These are phyloP conservation scores for Trinorchestia longiramus DNA, from an alignment of 1,140 invertebrate genomes.

Conservation along the genomic window DNA sequence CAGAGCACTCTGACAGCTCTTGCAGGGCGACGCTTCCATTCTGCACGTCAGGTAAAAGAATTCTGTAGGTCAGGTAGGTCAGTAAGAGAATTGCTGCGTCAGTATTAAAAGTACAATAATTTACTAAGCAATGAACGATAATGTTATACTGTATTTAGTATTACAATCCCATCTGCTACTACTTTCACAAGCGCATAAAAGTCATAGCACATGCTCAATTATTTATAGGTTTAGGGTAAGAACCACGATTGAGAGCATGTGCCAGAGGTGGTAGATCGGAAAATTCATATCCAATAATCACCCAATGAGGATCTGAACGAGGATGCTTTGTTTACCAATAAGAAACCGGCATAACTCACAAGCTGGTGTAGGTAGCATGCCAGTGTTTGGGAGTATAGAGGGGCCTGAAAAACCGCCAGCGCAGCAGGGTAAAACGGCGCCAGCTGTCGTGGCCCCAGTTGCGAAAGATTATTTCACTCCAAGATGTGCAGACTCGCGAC, in stretches of 20 bases:
- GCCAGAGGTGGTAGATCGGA: too few species aligned
- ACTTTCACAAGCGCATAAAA: too few species aligned
- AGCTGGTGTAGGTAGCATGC: constrained; percentile 79
- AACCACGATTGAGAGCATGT: too few species aligned
- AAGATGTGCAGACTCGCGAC: constrained; percentile 86
- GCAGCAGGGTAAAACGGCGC: constrained; percentile 79
- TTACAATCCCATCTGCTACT: too few species aligned
- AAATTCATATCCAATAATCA: too few species aligned
- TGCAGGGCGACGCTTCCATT: constrained; percentile 33
- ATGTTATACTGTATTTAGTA: too few species aligned
- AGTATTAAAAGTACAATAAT: too few species aligned
- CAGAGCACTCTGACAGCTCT: constrained; percentile 17
- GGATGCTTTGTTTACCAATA: constrained; percentile 54
- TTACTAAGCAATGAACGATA: constrained; percentile 38
- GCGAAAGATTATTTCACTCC: constrained; percentile 82
- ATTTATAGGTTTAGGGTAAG: too few species aligned
- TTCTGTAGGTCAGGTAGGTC: too few species aligned
- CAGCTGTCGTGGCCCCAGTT: constrained; percentile 82
- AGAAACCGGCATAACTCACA: constrained; percentile 65
- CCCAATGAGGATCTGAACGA: too few species aligned
- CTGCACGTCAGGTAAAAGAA: not conserved
- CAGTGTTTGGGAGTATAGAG: constrained; percentile 80
- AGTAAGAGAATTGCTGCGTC: too few species aligned
- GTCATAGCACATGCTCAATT: too few species aligned
- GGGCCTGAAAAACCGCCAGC: constrained; percentile 88